These are phyloP conservation scores for Brachyistius frenatus DNA, from an alignment of 2,113 vertebrate genomes.

Conservation along the genomic window DNA sequence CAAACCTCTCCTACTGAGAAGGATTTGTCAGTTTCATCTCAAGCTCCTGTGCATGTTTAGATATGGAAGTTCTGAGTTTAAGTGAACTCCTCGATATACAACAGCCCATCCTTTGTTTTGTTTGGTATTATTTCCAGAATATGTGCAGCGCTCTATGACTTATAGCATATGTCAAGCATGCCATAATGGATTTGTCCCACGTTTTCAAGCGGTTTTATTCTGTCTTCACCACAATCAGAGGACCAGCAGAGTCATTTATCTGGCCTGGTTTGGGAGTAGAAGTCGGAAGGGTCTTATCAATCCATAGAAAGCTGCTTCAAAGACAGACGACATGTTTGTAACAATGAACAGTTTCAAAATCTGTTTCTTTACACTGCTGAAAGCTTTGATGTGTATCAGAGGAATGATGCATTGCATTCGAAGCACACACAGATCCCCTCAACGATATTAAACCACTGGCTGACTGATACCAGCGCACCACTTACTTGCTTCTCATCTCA, in stretches of 20 bases:
- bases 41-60: neutral
- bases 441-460: neutral
- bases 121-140: neutral
- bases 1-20: no score
- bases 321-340: neutral
- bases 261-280: neutral
- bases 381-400: conserved; percentile 15
- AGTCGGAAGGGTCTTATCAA: neutral
- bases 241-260: neutral
- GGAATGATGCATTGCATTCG: conserved; percentile 12
- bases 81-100: neutral
- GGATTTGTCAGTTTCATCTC: neutral
- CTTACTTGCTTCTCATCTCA: neutral
- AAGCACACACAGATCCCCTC: conserved; percentile 11
- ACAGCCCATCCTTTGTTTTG: neutral
- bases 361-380: neutral
- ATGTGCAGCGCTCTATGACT: no score
- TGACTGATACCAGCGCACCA: neutral
- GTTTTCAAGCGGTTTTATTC: no score
- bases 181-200: no score
- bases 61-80: neutral
- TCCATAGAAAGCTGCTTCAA: neutral
- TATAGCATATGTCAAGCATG: no score
- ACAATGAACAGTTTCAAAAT: conserved; percentile 3
- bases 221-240: neutral